These are phyloP conservation scores for Piaya cayana DNA, from an alignment of 2,113 vertebrate genomes.

Conservation along the genomic window DNA sequence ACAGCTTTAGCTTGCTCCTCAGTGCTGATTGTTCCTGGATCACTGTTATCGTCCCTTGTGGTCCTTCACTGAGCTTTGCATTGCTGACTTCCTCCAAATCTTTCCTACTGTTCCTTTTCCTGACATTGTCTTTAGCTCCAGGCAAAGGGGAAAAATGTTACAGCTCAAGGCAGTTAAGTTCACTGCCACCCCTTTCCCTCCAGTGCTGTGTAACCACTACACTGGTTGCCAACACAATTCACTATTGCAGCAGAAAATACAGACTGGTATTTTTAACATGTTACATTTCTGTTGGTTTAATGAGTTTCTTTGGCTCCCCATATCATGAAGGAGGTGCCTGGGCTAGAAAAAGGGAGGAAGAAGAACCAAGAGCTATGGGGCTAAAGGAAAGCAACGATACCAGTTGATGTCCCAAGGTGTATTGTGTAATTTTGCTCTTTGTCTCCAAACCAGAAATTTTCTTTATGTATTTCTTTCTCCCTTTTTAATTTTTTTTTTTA, in stretches of 20 bases:
- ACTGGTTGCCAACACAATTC: neutral
- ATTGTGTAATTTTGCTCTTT: neutral
- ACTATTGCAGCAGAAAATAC: neutral
- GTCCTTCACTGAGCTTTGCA: neutral
- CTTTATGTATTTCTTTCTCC: too few species aligned
- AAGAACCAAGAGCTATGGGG: neutral
- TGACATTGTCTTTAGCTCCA: neutral
- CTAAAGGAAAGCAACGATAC: neutral
- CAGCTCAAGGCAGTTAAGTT: neutral
- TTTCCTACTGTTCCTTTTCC: neutral
- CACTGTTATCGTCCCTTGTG: neutral
- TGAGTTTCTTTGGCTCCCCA: neutral
- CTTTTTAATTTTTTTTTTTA: neutral
- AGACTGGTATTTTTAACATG: neutral
- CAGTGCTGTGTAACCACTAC: neutral
- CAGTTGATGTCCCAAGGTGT: neutral
- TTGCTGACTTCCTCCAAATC: neutral
- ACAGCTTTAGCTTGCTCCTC: neutral
- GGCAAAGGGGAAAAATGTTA: neutral
- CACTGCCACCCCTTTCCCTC: neutral
- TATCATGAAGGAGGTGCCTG: neutral
- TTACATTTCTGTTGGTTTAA: neutral
- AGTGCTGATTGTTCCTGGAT: neutral
- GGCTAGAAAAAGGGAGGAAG: neutral
- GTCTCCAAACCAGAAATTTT: neutral